phyloP scores from a whole-genome alignment of 2,797 vertebrate genomes.

The Epinephelus awoara region DNA sequence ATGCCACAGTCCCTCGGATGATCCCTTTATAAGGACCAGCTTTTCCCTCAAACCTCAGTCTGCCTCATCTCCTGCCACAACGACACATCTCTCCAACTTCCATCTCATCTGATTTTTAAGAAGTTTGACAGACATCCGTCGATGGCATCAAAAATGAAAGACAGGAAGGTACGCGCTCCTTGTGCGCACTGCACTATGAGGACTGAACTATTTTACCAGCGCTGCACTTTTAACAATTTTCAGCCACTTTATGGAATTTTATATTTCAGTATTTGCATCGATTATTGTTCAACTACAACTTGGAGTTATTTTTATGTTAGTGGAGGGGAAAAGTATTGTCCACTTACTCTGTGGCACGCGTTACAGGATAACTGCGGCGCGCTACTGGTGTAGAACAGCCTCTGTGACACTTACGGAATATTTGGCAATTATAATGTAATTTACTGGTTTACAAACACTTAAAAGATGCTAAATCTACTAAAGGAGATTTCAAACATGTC shows the following conservation, averaged over 20 bases:
- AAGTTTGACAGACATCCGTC: conserved; percentile 48
- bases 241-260: conserved; percentile 22
- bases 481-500: not conserved
- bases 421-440: not conserved
- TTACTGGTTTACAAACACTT: not conserved
- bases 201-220: conserved; percentile 42
- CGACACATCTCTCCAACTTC: conserved; percentile 60
- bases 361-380: conserved; percentile 26
- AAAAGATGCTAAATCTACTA: accelerated
- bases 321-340: not conserved
- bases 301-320: conserved; percentile 13
- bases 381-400: not conserved
- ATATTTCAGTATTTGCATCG: not conserved
- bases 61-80: conserved; percentile 68
- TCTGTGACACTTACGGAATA: not conserved
- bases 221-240: conserved; percentile 32
- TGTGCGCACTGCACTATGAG: conserved; percentile 60
- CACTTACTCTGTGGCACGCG: conserved; percentile 23
- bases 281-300: conserved; percentile 11
- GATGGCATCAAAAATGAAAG: conserved; percentile 95
- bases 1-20: conserved; percentile 87
- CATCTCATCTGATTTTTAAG: conserved; percentile 39
- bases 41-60: conserved; percentile 81
- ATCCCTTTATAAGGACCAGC: conserved; percentile 91
- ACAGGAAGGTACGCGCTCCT: conserved; percentile 91